Conservation (phyloP, 92 coral and sea anemone genomes). For the Zoanthus sansibaricus region DNA sequence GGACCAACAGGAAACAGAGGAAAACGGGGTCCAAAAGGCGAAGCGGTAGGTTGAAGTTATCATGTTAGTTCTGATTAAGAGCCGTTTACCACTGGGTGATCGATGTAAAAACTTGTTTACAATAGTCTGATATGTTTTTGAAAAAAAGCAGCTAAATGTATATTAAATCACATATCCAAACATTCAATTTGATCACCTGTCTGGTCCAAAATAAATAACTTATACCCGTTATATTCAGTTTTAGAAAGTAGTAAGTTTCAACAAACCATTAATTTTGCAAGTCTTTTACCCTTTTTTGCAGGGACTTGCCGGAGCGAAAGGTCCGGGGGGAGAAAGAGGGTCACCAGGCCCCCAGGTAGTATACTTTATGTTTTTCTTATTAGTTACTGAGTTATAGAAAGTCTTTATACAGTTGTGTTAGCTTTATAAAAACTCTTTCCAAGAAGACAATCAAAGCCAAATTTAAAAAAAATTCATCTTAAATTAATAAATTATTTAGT, state of each 20-base stretch:
- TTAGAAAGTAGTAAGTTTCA: neutral
- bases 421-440: neutral
- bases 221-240: no score
- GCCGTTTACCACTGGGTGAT: neutral
- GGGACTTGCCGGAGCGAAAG: constrained; percentile 22
- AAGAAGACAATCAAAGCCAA: no score
- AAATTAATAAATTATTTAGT: no score
- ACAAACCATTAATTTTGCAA: neutral
- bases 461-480: no score
- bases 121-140: no score
- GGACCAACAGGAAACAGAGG: constrained; percentile 31
- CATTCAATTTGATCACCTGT: no score
- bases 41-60: neutral
- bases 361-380: neutral
- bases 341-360: constrained; percentile 12
- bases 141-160: no score
- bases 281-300: neutral
- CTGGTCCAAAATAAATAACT: no score
- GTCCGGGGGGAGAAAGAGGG: constrained; percentile 20
- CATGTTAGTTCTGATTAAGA: neutral
- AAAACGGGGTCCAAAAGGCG: constrained; percentile 23
- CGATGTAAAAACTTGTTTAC: no score
- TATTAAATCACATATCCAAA: no score
- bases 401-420: neutral
- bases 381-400: neutral